Evolutionary conservation across 1,140 invertebrate genomes (phyloP).

Genomic region (Globodera rostochiensis): DNA sequence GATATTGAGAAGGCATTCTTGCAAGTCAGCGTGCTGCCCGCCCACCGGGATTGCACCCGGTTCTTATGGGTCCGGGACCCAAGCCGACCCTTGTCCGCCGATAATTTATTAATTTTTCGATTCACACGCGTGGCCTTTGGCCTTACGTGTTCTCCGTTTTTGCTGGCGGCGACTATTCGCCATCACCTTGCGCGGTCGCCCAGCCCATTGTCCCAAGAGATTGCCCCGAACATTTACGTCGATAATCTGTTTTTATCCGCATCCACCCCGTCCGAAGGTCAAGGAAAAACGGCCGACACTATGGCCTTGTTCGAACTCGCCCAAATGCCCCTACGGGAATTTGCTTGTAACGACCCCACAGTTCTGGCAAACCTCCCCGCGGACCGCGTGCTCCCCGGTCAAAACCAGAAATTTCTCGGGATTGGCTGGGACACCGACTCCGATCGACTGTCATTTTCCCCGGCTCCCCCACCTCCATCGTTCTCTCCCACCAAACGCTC

Average conservation of each 20-base stretch:
- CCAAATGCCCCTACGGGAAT: neutral
- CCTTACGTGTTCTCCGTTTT: neutral
- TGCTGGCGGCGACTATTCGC: neutral
- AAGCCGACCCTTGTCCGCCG: neutral
- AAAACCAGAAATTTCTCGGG: neutral
- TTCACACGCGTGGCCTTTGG: constrained; percentile 1
- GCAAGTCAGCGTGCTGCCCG: too few relatives aligned
- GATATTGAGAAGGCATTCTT: too few relatives aligned
- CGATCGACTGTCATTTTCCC: neutral
- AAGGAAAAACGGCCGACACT: neutral
- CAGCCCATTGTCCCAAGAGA: neutral
- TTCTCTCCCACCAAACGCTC: neutral
- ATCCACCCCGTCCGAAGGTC: neutral
- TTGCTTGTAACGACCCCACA: too few relatives aligned
- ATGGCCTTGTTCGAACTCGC: neutral
- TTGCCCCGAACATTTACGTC: neutral
- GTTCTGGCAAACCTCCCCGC: too few relatives aligned
- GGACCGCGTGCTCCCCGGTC: neutral
- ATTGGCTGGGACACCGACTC: neutral
- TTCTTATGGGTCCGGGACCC: too few relatives aligned
- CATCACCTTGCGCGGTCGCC: neutral
- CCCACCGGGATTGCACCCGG: too few relatives aligned
- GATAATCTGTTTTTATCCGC: neutral
- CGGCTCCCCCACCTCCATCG: too few relatives aligned
- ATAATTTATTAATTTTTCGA: neutral